A percentile compares a stretch with the other conserved stretches of the same genome.
phyloP scores from a whole-genome alignment of 1,140 invertebrate species.

The Drosophila bipectinata region DNA sequence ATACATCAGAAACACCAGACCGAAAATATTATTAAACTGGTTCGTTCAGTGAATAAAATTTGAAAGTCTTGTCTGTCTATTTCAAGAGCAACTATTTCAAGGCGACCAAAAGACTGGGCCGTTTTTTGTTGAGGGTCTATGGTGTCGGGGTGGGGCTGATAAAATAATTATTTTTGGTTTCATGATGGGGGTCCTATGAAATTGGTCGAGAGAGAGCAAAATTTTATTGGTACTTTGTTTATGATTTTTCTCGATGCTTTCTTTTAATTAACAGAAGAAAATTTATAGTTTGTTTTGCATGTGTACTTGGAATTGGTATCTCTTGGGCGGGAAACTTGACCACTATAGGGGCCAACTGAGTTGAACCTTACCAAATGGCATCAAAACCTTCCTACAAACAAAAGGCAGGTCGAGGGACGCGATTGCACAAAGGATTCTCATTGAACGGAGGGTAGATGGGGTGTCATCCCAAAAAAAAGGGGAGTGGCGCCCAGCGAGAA shows the following conservation, averaged over 20 bases:
- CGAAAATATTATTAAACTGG: slow-evolving; percentile 22
- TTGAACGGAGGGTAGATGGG: slow-evolving; percentile 45
- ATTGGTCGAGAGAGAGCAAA: neutral
- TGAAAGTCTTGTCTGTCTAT: slow-evolving; percentile 38
- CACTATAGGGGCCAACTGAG: slow-evolving; percentile 7
- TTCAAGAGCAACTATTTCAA: slow-evolving; percentile 31
- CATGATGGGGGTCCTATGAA: neutral
- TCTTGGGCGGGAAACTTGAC: neutral
- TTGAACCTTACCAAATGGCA: slow-evolving; percentile 13
- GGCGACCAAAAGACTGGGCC: slow-evolving; percentile 30
- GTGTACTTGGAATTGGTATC: neutral
- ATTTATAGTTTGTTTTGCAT: neutral
- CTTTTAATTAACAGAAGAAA: neutral
- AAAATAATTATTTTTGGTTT: slow-evolving; percentile 33
- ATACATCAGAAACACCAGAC: neutral
- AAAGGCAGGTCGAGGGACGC: slow-evolving; percentile 2
- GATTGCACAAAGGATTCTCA: slow-evolving; percentile 46
- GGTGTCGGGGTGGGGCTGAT: slow-evolving; percentile 30
- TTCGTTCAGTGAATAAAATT: slow-evolving; percentile 27
- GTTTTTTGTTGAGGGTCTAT: slow-evolving; percentile 38
- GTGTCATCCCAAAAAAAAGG: slow-evolving; percentile 31
- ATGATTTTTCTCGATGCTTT: neutral
- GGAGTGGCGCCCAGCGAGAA: slow-evolving; percentile 32
- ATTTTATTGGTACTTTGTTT: slow-evolving; percentile 6
- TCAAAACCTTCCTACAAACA: slow-evolving; percentile 24